A percentile compares a stretch with the other conserved stretches of the same genome.
phyloP scores from a whole-genome alignment of 2,797 vertebrate species.

The Myotis planiceps region DNA sequence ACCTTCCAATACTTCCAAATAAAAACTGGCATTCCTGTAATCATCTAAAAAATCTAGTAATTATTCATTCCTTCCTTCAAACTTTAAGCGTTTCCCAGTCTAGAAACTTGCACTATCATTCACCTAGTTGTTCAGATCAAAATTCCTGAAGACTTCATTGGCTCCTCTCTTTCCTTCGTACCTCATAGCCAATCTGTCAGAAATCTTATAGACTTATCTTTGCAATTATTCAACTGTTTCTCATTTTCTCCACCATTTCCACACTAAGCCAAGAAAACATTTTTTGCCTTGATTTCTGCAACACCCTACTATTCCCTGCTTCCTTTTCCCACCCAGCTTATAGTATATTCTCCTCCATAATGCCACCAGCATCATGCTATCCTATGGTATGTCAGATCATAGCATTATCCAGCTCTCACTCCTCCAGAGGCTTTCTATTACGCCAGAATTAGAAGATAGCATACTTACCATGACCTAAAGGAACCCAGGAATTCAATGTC shows the following conservation, averaged over 20 bases:
- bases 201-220: background rate
- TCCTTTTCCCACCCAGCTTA: background rate
- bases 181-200: background rate
- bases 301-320: background rate
- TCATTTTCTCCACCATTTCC: background rate
- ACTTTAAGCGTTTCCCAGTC: background rate
- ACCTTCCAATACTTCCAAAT: background rate
- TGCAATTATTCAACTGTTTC: background rate
- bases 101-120: background rate
- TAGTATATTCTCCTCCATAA: background rate
- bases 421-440: background rate
- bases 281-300: background rate
- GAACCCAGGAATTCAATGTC: background rate
- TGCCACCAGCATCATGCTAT: background rate
- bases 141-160: background rate
- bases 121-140: background rate
- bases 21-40: background rate
- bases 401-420: background rate
- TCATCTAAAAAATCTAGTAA: background rate
- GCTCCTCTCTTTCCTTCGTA: background rate
- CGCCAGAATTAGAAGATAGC: background rate
- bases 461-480: background rate
- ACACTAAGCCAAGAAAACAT: background rate
- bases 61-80: background rate
- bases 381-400: background rate